Evolutionary conservation across 2,113 vertebrate genomes (phyloP), one percentile per base, ranked within the genome.

Genomic region (Pycnonotus jocosus): DNA sequence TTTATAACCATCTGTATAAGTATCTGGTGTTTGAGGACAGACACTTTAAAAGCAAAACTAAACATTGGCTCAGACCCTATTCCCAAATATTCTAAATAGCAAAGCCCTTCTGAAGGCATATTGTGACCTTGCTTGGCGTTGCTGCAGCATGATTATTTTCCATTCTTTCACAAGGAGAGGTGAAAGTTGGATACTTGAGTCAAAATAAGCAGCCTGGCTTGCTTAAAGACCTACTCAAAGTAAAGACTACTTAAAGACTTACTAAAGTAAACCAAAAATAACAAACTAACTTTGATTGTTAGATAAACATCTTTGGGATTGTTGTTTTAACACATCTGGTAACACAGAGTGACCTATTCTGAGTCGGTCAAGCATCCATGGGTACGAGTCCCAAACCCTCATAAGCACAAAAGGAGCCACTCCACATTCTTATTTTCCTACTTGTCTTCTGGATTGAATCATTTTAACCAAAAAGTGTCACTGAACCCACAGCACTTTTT

Each of bases 291-390:
- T 96, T 89, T 87, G 93, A 92, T 94, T 93, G 84, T 94, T 92
- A 95, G 95, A 96, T 88, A 97, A 97, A 96, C 81, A 87, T 95
- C 24, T 80, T 88, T 54, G 66, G 87, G 84, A 94, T 18, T 95
- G 93, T 96, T 96, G 69, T 94, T 97, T 93, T 94, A 92, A 85
- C 84, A 93, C 89, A 92, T 95, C 84, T 96, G 91, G 84, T 91
- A 90, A 47, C 73, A 82, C 44, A 30, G 69, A 96, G 31, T 77
- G 79, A 58, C 78, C 81, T 81, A 37, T 57, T 81, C 54, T 8
- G 16, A 88, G 54, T 42, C 1, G 0, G 4, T 3, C n/a, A 82
- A 62, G 38, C 38, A 54, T 86, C 21, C 33, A 4, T 56, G 47
- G 14, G 10, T 7, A 40, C 0, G 0, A 76, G 33, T 54, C 48